phyloP scores from a whole-genome alignment of 2,888 invertebrate genomes.

The Andrena marginata region DNA sequence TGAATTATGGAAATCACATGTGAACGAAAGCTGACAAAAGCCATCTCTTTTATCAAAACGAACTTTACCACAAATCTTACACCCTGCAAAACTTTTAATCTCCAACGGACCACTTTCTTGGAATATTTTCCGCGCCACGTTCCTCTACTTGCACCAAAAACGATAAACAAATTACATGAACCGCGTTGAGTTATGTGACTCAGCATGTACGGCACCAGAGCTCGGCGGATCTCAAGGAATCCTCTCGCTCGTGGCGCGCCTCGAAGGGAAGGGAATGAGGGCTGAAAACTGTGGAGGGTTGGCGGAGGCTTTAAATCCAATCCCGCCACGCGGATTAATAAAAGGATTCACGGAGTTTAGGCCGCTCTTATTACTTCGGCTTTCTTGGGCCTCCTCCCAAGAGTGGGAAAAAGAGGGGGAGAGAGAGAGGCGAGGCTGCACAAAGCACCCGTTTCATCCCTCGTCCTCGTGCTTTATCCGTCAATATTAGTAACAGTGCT shows the following conservation, averaged over 20 bases:
- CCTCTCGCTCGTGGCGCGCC: constrained; percentile 27
- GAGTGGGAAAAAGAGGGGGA: constrained; percentile 11
- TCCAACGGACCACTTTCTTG: background rate
- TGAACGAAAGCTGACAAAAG: too few relatives aligned
- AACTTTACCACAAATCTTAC: too few relatives aligned
- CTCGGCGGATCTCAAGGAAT: constrained; percentile 55
- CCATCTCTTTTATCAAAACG: too few relatives aligned
- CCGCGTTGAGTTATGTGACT: constrained; percentile 9
- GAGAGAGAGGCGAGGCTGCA: background rate
- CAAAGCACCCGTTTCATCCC: constrained; percentile 35
- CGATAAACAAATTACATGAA: constrained; percentile 18
- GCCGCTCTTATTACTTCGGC: constrained; percentile 82
- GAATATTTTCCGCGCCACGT: background rate
- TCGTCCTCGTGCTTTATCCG: constrained; percentile 74
- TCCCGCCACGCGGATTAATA: constrained; percentile 83
- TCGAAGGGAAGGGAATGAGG: constrained; percentile 46
- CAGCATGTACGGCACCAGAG: constrained; percentile 3
- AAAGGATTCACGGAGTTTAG: constrained; percentile 84
- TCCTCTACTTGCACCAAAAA: background rate
- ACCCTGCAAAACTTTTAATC: too few relatives aligned
- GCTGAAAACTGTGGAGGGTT: constrained; percentile 45
- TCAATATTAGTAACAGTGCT: constrained; percentile 75
- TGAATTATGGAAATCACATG: too few relatives aligned
- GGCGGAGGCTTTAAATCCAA: constrained; percentile 81
- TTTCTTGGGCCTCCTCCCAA: constrained; percentile 69